phyloP scores from a whole-genome alignment of 2,113 vertebrate genomes.

The Aepyceros melampus region DNA sequence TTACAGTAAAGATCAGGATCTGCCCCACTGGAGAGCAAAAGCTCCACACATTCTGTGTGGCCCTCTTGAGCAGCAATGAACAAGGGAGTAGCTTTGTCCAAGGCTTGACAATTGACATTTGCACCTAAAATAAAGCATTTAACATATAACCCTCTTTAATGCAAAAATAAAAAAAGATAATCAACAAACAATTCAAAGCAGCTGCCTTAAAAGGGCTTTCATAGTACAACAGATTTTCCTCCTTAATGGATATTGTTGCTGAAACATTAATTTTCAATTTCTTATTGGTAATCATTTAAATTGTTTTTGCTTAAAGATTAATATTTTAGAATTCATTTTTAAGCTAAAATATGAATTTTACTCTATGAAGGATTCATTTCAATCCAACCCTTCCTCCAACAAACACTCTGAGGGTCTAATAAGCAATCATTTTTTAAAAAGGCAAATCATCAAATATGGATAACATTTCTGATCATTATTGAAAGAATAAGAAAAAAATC shows the following conservation, averaged over 20 bases:
- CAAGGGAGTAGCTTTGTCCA: conserved; percentile 91
- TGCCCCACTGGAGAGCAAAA: conserved; percentile 86
- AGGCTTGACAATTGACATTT: conserved; percentile 88
- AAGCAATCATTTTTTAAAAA: background rate
- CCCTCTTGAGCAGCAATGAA: conserved; percentile 96
- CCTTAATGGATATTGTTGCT: background rate
- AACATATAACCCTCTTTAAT: conserved; percentile 13
- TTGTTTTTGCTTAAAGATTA: conserved; percentile 3
- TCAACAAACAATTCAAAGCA: background rate
- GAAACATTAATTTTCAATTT: conserved; percentile 24
- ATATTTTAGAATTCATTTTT: conserved; percentile 37
- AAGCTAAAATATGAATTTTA: conserved; percentile 21
- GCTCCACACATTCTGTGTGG: conserved; percentile 85
- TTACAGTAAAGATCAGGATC: conserved; percentile 91
- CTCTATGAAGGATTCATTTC: conserved; percentile 7
- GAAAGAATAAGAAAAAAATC: background rate
- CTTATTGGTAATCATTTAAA: background rate
- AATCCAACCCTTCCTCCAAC: background rate
- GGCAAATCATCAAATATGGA: background rate
- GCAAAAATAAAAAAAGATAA: background rate
- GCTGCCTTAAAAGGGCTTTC: background rate
- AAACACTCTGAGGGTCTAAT: background rate
- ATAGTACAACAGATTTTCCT: background rate
- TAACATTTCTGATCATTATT: background rate
- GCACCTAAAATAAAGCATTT: conserved; percentile 83